Evolutionary conservation across 2,113 vertebrate species (phyloP), one percentile per base, ranked within the genome.

Genomic region (Sander lucioperca): DNA sequence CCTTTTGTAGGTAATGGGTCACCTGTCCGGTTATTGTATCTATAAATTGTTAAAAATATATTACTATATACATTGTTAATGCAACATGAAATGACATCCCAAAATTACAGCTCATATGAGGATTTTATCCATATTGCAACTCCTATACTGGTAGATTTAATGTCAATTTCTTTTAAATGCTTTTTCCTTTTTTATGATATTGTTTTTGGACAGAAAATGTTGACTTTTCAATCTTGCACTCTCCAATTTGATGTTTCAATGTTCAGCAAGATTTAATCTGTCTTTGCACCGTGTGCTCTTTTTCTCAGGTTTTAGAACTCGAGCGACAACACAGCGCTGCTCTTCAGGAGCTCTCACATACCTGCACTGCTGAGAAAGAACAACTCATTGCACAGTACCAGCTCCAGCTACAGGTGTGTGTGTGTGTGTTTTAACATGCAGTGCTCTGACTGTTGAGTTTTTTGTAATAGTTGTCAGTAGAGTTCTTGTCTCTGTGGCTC

Each of bases 361-460:
- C 94, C 30, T 95, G 87, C 33, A 18, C 77, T 2, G 50, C 82
- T 33, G 95, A 97, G 80, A 91, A 94, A 25, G 87, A 92, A 51
- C 94, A 94, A 56, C 90, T 96, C 25, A 84, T 84, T 12, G 75
- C 85, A n/a, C 92, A 95, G 43, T 94, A 96, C 39, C 89, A 94
- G 69, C 90, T 96, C 39, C 89, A 94, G 69, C 90, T 96, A 10
- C 94, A 97, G 96, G 97, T 97, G 21, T 72, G 77, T 82, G 61
- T 66, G 9, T 73, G 19, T 25, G 6, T 47, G 27, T 43, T n/a
- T 65, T 15, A 45, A 58, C 25, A n/a, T 45, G 10, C 23, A 2
- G 12, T 30, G 36, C 70, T 69, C 51, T 70, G 21, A 5, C 15
- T 25, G 12, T 6, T 0, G 0, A 62, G 53, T 77, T 51, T 64